These are phyloP conservation scores for Hippoglossus hippoglossus DNA, from an alignment of 2,797 vertebrate species.

Conservation along the genomic window DNA sequence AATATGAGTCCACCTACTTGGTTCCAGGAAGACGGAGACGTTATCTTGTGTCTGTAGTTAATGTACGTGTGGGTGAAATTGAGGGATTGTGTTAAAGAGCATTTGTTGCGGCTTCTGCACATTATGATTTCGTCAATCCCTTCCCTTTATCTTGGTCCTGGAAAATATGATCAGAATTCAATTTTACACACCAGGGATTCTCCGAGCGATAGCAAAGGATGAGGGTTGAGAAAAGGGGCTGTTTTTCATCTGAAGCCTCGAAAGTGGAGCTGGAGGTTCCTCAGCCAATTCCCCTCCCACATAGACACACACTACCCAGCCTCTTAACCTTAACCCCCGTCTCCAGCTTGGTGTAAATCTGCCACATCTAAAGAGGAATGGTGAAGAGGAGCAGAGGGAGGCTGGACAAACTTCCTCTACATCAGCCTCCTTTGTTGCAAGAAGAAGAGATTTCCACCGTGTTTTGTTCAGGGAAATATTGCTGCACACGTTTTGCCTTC, in stretches of 20 bases:
- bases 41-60: constrained; percentile 34
- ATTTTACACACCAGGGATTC: constrained; percentile 80
- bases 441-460: constrained; percentile 28
- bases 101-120: constrained; percentile 27
- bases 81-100: constrained; percentile 22
- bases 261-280: constrained; percentile 44
- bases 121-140: constrained; percentile 45
- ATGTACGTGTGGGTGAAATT: constrained; percentile 1
- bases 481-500: constrained; percentile 31
- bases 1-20: constrained; percentile 24
- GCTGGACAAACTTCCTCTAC: constrained; percentile 15
- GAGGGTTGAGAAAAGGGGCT: constrained; percentile 35
- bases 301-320: constrained; percentile 17
- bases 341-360: constrained; percentile 27
- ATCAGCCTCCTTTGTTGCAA: constrained; percentile 42
- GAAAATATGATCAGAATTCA: constrained; percentile 67
- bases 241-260: constrained; percentile 44
- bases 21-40: neutral
- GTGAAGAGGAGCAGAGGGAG: constrained; percentile 13
- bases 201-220: constrained; percentile 61
- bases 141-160: constrained; percentile 43
- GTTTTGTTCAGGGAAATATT: constrained; percentile 48
- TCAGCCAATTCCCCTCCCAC: constrained; percentile 8
- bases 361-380: constrained; percentile 35
- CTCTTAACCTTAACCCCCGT: constrained; percentile 42